Conservation (phyloP, 1,140 invertebrate species). For the Theocolax elegans region DNA sequence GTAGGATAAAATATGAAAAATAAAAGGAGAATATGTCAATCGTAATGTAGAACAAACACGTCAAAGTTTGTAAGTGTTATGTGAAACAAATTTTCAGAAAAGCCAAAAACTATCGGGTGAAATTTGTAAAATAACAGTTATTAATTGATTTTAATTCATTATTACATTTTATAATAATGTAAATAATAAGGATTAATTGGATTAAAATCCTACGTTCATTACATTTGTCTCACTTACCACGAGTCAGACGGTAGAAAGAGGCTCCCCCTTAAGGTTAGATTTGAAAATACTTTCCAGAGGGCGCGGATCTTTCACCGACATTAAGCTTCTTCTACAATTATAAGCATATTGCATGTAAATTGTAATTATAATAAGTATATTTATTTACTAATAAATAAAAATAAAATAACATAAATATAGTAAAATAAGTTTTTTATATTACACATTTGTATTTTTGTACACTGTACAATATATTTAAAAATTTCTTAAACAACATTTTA, state of each 20-base stretch:
- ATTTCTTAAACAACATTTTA: too few relatives aligned
- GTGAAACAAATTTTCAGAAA: slow-evolving; percentile 4
- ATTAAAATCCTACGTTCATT: slow-evolving; percentile 39
- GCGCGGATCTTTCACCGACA: too few relatives aligned
- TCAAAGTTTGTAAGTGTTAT: neutral
- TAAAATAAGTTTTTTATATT: too few relatives aligned
- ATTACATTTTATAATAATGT: slow-evolving; percentile 27
- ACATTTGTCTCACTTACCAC: slow-evolving; percentile 46
- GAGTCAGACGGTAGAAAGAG: slow-evolving; percentile 44
- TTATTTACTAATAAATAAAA: too few relatives aligned
- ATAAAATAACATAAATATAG: too few relatives aligned
- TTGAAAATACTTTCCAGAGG: too few relatives aligned
- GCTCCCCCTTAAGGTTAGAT: slow-evolving; percentile 5
- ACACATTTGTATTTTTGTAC: too few relatives aligned
- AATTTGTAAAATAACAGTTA: neutral
- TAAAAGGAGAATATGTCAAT: too few relatives aligned
- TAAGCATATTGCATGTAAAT: too few relatives aligned
- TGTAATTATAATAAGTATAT: too few relatives aligned
- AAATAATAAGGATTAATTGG: slow-evolving; percentile 47
- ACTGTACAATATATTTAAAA: too few relatives aligned
- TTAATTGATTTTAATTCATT: slow-evolving; percentile 29
- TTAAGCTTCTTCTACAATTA: too few relatives aligned
- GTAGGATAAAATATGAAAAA: neutral
- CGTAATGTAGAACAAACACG: slow-evolving; percentile 3
- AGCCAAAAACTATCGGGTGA: slow-evolving; percentile 41